A percentile compares a stretch with the other conserved stretches of the same genome.
phyloP scores from a whole-genome alignment of 2,113 vertebrate genomes.

The Hippolais icterina region DNA sequence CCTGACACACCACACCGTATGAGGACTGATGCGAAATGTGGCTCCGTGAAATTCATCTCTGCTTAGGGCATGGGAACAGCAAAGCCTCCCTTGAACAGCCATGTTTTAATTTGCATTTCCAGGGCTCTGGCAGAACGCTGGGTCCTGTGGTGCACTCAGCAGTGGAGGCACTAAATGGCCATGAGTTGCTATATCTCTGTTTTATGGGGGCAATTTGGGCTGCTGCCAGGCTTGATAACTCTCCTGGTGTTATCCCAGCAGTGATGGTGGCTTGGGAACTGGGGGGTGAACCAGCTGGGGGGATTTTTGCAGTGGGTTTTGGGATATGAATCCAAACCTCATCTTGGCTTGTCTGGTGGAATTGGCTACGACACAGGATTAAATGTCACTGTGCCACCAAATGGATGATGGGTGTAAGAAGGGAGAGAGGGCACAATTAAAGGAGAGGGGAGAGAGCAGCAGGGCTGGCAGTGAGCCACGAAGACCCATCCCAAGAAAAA shows the following conservation, averaged over 20 bases:
- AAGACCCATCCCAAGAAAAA: background rate
- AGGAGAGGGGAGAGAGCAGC: background rate
- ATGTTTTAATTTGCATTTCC: background rate
- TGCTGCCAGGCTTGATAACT: background rate
- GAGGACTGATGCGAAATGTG: background rate
- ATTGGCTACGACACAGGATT: fast-evolving
- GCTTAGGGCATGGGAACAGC: background rate
- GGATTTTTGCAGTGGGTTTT: background rate
- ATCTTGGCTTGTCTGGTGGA: background rate
- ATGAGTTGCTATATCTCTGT: fast-evolving
- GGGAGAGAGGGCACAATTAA: background rate
- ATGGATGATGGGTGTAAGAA: background rate
- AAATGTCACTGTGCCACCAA: background rate
- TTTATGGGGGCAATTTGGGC: background rate
- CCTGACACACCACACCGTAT: fast-evolving
- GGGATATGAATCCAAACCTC: background rate
- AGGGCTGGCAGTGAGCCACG: background rate
- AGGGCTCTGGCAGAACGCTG: background rate
- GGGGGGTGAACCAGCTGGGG: background rate
- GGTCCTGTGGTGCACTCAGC: background rate
- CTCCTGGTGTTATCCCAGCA: background rate
- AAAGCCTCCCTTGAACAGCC: background rate
- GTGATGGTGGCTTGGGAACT: background rate
- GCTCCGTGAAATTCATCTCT: fast-evolving
- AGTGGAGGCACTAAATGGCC: background rate